These are phyloP conservation scores for Pardosa pseudoannulata DNA, from an alignment of 2,888 invertebrate species.

Conservation along the genomic window DNA sequence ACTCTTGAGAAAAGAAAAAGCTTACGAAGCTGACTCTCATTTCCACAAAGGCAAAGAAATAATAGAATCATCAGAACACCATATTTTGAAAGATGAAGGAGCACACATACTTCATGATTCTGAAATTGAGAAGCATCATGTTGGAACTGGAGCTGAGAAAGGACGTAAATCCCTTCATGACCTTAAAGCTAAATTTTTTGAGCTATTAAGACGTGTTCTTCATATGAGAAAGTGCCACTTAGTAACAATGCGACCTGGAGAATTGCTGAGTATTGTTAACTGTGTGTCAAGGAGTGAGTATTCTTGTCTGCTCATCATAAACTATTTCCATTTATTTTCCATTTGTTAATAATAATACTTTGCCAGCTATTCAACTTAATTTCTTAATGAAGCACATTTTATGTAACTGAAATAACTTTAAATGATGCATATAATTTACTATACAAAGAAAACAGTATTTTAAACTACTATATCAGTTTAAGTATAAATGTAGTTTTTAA, in stretches of 20 bases:
- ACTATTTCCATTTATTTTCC: neutral
- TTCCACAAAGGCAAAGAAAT: neutral
- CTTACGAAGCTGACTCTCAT: neutral
- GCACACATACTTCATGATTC: neutral
- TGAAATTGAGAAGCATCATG: neutral
- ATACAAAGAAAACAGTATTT: too few species aligned
- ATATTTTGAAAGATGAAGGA: neutral
- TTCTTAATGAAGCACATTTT: too few species aligned
- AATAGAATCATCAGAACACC: neutral
- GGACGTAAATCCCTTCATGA: neutral
- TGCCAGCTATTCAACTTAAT: neutral
- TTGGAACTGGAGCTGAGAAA: neutral
- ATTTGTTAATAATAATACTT: neutral
- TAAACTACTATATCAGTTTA: too few species aligned
- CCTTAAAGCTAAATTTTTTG: slow-evolving; percentile 29
- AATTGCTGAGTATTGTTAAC: slow-evolving; percentile 40
- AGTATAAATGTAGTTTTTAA: too few species aligned
- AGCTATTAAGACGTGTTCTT: slow-evolving; percentile 15
- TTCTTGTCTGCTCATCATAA: neutral
- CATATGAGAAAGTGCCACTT: slow-evolving; percentile 39
- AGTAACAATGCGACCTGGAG: slow-evolving; percentile 46
- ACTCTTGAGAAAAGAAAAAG: neutral
- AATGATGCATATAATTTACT: too few species aligned
- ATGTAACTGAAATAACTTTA: too few species aligned
- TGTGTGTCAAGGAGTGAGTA: slow-evolving; percentile 58